phyloP scores from a whole-genome alignment of 2,113 vertebrate genomes.

The Sminthopsis crassicaudata region DNA sequence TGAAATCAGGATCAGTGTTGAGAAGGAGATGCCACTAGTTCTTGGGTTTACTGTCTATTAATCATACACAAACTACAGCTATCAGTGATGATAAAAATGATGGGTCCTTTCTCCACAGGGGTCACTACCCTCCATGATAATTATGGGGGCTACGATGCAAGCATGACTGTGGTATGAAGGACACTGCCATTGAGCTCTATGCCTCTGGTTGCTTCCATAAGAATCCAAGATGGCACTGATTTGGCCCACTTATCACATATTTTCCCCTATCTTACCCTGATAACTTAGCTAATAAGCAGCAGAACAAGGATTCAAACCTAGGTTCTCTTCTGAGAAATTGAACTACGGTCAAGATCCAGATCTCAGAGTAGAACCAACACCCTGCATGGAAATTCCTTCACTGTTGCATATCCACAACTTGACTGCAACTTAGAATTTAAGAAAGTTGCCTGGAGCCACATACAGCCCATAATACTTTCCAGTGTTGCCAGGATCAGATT shows the following conservation, averaged over 20 bases:
- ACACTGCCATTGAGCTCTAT: neutral
- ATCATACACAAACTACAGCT: neutral
- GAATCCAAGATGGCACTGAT: neutral
- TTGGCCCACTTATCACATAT: neutral
- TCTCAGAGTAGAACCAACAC: neutral
- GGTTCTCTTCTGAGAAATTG: neutral
- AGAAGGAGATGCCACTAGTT: neutral
- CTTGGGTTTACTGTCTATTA: neutral
- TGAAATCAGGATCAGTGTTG: neutral
- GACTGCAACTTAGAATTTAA: neutral
- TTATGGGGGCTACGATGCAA: neutral
- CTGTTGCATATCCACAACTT: neutral
- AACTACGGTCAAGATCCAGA: neutral
- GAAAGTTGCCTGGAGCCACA: neutral
- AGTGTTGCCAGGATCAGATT: neutral
- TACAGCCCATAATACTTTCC: neutral
- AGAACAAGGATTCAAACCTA: neutral
- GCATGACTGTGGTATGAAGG: neutral
- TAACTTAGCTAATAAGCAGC: neutral
- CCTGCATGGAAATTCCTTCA: neutral
- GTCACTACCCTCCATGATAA: neutral
- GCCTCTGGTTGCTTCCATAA: neutral
- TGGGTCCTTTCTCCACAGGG: neutral
- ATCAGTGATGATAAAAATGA: neutral
- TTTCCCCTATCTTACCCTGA: neutral